Evolutionary conservation across 2,113 vertebrate genomes (phyloP).

Genomic region (Parotia lawesii): DNA sequence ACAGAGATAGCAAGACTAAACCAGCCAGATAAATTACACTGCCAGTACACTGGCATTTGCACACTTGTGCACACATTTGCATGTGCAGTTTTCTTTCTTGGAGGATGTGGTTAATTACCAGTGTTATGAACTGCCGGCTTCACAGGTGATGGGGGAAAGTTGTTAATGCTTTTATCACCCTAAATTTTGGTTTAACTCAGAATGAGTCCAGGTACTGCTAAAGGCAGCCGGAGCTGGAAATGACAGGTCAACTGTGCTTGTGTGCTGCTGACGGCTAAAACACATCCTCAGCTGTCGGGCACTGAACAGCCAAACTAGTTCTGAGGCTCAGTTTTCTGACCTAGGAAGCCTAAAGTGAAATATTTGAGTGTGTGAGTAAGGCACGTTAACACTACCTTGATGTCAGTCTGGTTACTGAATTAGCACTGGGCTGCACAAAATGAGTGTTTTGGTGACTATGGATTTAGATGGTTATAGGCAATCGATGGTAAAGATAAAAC

Average conservation of each 20-base stretch:
- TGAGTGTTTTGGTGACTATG: background rate
- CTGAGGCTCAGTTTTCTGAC: background rate
- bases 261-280: background rate
- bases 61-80: background rate
- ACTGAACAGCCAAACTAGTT: background rate
- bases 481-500: background rate
- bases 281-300: background rate
- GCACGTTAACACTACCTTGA: background rate
- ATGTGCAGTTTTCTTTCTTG: background rate
- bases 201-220: background rate
- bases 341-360: background rate
- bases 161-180: background rate
- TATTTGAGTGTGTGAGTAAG: background rate
- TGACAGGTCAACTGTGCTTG: background rate
- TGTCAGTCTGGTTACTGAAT: background rate
- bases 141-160: background rate
- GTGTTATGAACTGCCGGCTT: background rate
- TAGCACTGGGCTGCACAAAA: background rate
- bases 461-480: background rate
- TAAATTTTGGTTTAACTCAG: background rate
- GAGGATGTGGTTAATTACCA: background rate
- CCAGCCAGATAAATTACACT: background rate
- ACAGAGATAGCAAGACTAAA: background rate
- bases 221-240: background rate
- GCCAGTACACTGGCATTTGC: background rate